Evolutionary conservation across 2,797 vertebrate species (phyloP).

Genomic region (Microctenopoma steveboyesi): DNA sequence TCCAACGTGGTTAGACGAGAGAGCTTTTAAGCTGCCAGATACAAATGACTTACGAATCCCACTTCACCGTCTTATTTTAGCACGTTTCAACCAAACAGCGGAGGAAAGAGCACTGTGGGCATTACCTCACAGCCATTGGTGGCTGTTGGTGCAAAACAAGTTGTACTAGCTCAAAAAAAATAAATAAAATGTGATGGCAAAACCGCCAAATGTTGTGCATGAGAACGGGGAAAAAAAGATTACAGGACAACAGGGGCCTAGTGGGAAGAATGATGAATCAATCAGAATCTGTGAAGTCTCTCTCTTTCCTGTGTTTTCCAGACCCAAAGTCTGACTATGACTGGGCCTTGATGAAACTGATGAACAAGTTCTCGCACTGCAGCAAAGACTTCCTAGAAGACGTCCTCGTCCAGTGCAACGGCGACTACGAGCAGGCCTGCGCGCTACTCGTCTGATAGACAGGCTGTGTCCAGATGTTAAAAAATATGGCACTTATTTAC

Average conservation of each 20-base stretch:
- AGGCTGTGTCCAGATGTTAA: background rate
- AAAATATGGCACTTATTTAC: background rate
- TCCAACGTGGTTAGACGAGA: constrained; percentile 28
- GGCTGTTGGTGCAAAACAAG: constrained; percentile 15
- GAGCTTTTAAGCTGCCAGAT: constrained; percentile 34
- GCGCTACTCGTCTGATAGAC: constrained; percentile 47
- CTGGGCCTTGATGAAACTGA: constrained; percentile 73
- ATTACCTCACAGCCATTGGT: constrained; percentile 12
- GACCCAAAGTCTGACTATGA: constrained; percentile 45
- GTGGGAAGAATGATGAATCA: background rate
- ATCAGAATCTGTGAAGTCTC: constrained; percentile 4
- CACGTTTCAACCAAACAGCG: constrained; percentile 50
- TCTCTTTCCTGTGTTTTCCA: constrained; percentile 54
- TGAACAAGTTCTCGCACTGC: constrained; percentile 61
- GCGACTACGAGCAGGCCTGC: constrained; percentile 68
- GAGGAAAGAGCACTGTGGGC: constrained; percentile 32
- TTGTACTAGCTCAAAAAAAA: background rate
- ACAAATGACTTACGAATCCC: constrained; percentile 38
- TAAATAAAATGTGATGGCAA: background rate
- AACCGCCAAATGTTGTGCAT: background rate
- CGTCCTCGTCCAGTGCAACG: constrained; percentile 73
- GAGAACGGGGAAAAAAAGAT: constrained; percentile 5
- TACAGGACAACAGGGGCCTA: background rate
- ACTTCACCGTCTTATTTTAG: constrained; percentile 29
- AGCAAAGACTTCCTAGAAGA: constrained; percentile 66